Evolutionary conservation across 2,797 vertebrate species (phyloP).

Genomic region (Margarornis squamiger): DNA sequence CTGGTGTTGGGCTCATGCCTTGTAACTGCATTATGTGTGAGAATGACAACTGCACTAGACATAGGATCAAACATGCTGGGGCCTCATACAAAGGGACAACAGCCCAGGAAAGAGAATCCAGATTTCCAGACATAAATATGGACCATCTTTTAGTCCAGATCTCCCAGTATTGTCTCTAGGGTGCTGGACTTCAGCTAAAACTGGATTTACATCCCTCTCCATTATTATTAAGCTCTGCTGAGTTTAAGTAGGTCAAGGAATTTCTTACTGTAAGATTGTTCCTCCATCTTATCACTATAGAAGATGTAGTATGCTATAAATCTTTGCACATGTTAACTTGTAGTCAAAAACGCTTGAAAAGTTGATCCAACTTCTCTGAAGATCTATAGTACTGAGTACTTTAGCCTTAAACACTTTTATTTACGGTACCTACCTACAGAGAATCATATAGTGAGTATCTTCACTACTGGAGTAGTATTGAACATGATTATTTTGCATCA

Average conservation of each 20-base stretch:
- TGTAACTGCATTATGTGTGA: neutral
- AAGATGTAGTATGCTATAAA: slow-evolving; percentile 7
- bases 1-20: neutral
- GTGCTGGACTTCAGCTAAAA: neutral
- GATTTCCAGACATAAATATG: neutral
- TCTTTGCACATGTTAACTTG: slow-evolving; percentile 30
- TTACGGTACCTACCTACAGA: neutral
- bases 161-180: neutral
- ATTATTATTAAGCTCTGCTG: neutral
- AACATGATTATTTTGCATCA: neutral
- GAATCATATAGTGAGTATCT: neutral
- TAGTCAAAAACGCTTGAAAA: slow-evolving; percentile 28
- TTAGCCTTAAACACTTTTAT: slow-evolving; percentile 40
- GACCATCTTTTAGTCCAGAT: neutral
- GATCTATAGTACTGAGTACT: slow-evolving; percentile 9
- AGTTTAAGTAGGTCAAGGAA: slow-evolving; percentile 40
- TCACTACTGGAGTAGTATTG: neutral
- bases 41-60: neutral
- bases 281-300: neutral
- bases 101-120: neutral
- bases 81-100: neutral
- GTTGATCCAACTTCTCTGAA: slow-evolving; percentile 19
- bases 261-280: slow-evolving; percentile 18
- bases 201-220: neutral
- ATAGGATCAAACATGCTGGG: neutral